phyloP scores from a whole-genome alignment of 2,888 invertebrate species.

The Blera fallax region DNA sequence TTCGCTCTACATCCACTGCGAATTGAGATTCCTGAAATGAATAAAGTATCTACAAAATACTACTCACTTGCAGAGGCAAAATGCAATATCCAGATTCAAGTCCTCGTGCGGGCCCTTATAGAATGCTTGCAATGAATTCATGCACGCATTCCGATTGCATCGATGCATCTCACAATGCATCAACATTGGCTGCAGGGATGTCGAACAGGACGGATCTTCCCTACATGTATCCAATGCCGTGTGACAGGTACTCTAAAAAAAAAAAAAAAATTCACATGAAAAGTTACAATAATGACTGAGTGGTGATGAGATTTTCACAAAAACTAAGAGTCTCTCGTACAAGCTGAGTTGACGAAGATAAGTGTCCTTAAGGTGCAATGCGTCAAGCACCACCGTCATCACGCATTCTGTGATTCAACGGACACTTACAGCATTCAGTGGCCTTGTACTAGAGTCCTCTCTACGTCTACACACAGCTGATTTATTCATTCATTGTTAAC shows the following conservation, averaged over 20 bases:
- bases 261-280: conserved; percentile 3
- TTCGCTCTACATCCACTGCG: background rate
- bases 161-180: conserved; percentile 89
- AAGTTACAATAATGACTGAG: conserved; percentile 49
- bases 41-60: conserved; percentile 57
- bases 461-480: background rate
- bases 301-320: conserved; percentile 45
- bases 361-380: conserved; percentile 53
- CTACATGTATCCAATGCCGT: conserved; percentile 91
- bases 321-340: conserved; percentile 31
- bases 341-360: background rate
- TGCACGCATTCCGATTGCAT: conserved; percentile 93
- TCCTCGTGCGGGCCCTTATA: conserved; percentile 91
- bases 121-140: conserved; percentile 92
- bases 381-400: conserved; percentile 28
- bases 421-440: conserved; percentile 36
- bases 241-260: conserved; percentile 92
- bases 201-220: conserved; percentile 90
- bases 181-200: conserved; percentile 91
- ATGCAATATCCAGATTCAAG: conserved; percentile 94
- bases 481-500: conserved; percentile 72
- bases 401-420: conserved; percentile 16
- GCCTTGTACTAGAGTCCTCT: conserved; percentile 5
- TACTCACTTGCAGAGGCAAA: conserved; percentile 95
- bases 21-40: conserved; percentile 57